Conservation (phyloP, 2,113 vertebrate genomes). For the Amblyopsis rosae region DNA sequence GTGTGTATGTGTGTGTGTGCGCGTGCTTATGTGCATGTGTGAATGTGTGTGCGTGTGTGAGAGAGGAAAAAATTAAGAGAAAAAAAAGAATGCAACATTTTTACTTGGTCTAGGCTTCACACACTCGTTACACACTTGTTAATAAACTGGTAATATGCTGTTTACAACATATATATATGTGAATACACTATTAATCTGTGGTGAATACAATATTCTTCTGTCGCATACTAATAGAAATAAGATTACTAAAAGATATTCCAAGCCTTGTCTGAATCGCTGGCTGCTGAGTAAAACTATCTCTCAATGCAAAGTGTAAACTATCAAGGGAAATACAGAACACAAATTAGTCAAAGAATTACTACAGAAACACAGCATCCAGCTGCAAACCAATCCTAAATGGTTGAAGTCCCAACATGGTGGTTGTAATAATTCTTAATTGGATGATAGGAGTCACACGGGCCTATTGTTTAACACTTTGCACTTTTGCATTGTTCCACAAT, state of each 20-base stretch:
- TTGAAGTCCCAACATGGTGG: constrained; percentile 60
- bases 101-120: constrained; percentile 14
- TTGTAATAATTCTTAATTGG: constrained; percentile 74
- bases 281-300: constrained; percentile 51
- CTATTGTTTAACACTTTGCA: constrained; percentile 63
- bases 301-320: constrained; percentile 57
- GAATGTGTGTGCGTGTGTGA: constrained; percentile 8
- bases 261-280: constrained; percentile 49
- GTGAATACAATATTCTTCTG: constrained; percentile 17
- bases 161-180: constrained; percentile 49
- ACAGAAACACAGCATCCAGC: constrained; percentile 56
- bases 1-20: no score
- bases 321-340: constrained; percentile 65
- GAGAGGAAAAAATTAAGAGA: background rate
- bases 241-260: constrained; percentile 58
- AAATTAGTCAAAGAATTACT: constrained; percentile 71
- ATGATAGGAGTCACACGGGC: constrained; percentile 67
- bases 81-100: background rate
- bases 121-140: no score
- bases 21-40: background rate
- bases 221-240: constrained; percentile 49
- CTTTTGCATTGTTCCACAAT: constrained; percentile 20
- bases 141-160: background rate
- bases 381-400: constrained; percentile 63
- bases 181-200: constrained; percentile 44